A percentile compares a stretch with the other conserved stretches of the same genome.
phyloP scores from a whole-genome alignment of 2,888 invertebrate genomes.

The Perizoma flavofasciatum region DNA sequence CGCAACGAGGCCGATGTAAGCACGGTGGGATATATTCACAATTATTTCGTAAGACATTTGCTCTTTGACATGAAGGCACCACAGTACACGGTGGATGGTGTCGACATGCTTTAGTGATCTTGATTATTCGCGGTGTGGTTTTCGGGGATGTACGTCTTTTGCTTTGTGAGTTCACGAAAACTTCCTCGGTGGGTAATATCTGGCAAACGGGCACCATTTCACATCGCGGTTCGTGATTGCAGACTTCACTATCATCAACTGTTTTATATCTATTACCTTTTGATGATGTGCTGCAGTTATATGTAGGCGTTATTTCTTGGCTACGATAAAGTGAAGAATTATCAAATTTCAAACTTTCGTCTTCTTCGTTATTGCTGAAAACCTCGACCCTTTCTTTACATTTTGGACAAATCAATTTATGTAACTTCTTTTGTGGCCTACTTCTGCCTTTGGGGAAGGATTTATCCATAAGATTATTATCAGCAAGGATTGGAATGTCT shows the following conservation, averaged over 20 bases:
- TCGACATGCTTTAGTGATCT: slow-evolving; percentile 73
- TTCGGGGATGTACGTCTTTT: slow-evolving; percentile 48
- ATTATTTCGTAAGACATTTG: slow-evolving; percentile 66
- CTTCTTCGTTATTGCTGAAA: slow-evolving; percentile 59
- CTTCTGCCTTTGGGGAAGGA: slow-evolving; percentile 37
- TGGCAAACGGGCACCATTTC: slow-evolving; percentile 70
- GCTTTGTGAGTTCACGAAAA: slow-evolving; percentile 46
- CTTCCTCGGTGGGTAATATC: slow-evolving; percentile 57
- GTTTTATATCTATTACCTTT: slow-evolving; percentile 38
- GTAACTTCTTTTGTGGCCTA: slow-evolving; percentile 47
- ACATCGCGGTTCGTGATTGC: slow-evolving; percentile 64
- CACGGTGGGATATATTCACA: slow-evolving; percentile 72
- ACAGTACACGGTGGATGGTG: slow-evolving; percentile 76
- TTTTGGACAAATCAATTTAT: slow-evolving; percentile 62
- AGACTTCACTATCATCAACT: slow-evolving; percentile 50
- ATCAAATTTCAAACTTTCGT: slow-evolving; percentile 47
- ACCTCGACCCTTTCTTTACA: slow-evolving; percentile 67
- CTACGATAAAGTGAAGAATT: slow-evolving; percentile 43
- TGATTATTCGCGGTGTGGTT: slow-evolving; percentile 56
- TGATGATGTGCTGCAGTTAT: slow-evolving; percentile 43
- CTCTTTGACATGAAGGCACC: slow-evolving; percentile 73
- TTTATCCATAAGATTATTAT: slow-evolving; percentile 33
- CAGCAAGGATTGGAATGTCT: slow-evolving; percentile 31
- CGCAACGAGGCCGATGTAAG: slow-evolving; percentile 69
- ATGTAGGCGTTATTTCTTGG: slow-evolving; percentile 47